phyloP scores from a whole-genome alignment of 1,140 invertebrate species.

The Bombus superbus region DNA sequence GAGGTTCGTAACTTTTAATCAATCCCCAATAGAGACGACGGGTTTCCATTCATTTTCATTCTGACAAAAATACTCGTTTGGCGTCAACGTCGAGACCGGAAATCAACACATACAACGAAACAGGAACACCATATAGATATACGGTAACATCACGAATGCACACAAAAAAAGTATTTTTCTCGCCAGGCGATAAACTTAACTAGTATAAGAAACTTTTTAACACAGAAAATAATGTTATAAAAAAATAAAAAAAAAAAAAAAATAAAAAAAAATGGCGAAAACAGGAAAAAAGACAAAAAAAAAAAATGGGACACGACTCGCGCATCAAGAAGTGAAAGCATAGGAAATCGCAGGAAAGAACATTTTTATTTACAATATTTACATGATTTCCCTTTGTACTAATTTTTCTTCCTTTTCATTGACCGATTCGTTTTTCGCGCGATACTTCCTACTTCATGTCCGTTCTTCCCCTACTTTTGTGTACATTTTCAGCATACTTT shows the following conservation, averaged over 20 bases:
- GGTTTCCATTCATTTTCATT: constrained; percentile 16
- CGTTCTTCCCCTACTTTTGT: neutral
- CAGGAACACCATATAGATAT: constrained; percentile 23
- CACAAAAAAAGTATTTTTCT: constrained; percentile 29
- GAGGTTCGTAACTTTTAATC: neutral
- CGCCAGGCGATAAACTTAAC: constrained; percentile 13
- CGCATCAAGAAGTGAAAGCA: constrained; percentile 47
- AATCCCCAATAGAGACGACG: neutral
- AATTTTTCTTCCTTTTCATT: neutral
- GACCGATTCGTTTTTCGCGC: neutral
- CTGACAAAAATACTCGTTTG: neutral
- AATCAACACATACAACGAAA: constrained; percentile 17
- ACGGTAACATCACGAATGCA: constrained; percentile 32
- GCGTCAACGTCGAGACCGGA: constrained; percentile 40
- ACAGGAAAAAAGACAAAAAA: constrained; percentile 16
- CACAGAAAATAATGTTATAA: constrained; percentile 4
- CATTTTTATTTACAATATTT: constrained; percentile 74
- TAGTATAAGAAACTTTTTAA: neutral
- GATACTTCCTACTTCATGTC: neutral
- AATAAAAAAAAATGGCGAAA: neutral
- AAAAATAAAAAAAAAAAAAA: constrained; percentile 5
- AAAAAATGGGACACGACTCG: constrained; percentile 73
- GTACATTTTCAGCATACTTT: neutral
- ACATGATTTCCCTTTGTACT: constrained; percentile 46
- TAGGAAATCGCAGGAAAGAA: constrained; percentile 28